Evolutionary conservation across 2,113 vertebrate species (phyloP).

Genomic region (Toxotes chatareus): DNA sequence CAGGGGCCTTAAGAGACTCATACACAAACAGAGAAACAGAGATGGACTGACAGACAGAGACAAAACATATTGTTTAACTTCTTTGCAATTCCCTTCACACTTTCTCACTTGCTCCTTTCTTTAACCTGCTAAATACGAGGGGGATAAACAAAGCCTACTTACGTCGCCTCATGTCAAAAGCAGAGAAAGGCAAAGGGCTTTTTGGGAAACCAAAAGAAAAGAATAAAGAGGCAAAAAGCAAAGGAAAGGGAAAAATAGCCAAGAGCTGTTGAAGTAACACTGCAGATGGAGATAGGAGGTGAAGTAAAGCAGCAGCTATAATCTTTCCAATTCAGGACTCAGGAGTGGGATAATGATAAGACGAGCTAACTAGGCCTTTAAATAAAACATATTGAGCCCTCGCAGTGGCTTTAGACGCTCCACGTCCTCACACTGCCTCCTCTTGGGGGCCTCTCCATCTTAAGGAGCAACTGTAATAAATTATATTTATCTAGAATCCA

Average conservation of each 20-base stretch:
- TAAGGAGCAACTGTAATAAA: constrained; percentile 68
- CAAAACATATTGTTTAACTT: not conserved
- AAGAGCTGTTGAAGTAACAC: constrained; percentile 26
- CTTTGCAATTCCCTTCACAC: not conserved
- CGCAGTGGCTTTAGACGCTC: constrained; percentile 36
- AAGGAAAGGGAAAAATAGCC: constrained; percentile 36
- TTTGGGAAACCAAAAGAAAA: not conserved
- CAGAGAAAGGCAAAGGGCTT: not conserved
- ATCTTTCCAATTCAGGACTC: constrained; percentile 56
- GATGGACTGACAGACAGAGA: not conserved
- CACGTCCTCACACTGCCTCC: constrained; percentile 17
- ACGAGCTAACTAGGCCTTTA: constrained; percentile 69
- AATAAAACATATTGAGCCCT: constrained; percentile 69
- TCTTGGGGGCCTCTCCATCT: constrained; percentile 51
- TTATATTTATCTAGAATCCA: constrained; percentile 77
- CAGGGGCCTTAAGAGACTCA: not conserved
- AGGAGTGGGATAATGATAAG: constrained; percentile 55
- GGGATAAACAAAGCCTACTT: constrained; percentile 26
- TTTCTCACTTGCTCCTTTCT: not conserved
- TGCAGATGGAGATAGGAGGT: constrained; percentile 42
- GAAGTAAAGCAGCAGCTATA: constrained; percentile 55
- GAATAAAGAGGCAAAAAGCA: constrained; percentile 10
- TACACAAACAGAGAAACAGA: not conserved
- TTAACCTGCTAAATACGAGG: constrained; percentile 39
- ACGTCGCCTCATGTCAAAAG: not conserved